Conservation (phyloP, 1,140 invertebrate species). For the Hestina assimilis region DNA sequence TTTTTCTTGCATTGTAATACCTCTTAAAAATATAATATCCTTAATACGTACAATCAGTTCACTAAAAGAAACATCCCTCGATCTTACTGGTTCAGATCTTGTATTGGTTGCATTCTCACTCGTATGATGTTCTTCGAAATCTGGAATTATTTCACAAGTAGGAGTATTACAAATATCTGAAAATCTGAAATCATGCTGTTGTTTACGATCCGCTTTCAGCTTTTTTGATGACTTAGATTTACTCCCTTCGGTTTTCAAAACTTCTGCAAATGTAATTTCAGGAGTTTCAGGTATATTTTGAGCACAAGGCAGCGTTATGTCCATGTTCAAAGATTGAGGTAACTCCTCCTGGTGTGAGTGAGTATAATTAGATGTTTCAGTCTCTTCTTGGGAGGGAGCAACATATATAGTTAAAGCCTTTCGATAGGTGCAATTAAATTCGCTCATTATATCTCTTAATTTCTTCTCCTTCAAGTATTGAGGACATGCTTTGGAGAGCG, state of each 20-base stretch:
- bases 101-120: not conserved
- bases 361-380: not conserved
- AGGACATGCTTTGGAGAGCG: slow-evolving; percentile 11
- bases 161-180: too few relatives aligned
- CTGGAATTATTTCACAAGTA: too few relatives aligned
- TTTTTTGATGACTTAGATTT: not conserved
- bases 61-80: not conserved
- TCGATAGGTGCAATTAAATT: slow-evolving; percentile 10
- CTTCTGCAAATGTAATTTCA: not conserved
- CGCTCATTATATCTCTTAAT: slow-evolving; percentile 17
- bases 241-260: not conserved
- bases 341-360: too few relatives aligned
- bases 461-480: slow-evolving; percentile 12
- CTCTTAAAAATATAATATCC: not conserved
- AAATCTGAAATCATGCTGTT: too few relatives aligned
- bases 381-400: not conserved
- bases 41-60: not conserved
- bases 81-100: too few relatives aligned
- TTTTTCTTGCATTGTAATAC: not conserved
- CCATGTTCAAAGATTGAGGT: not conserved
- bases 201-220: too few relatives aligned
- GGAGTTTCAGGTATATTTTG: not conserved
- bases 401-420: slow-evolving; percentile 13
- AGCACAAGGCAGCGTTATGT: not conserved
- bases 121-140: not conserved